These are phyloP conservation scores for Cephus rjabovi DNA, from an alignment of 2,888 invertebrate species.

Conservation along the genomic window DNA sequence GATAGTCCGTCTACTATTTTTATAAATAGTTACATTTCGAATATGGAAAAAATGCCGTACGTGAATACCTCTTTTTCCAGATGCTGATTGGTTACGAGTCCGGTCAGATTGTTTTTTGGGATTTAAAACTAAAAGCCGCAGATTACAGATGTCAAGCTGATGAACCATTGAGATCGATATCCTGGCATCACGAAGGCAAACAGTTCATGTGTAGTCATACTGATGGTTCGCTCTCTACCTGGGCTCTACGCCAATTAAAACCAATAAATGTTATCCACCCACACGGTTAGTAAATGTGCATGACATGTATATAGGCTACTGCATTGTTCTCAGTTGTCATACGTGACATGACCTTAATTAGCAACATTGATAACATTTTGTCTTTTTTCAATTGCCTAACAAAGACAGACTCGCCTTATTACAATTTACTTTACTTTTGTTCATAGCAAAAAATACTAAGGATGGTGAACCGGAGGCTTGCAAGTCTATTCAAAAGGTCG, in stretches of 20 bases:
- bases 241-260: constrained; percentile 85
- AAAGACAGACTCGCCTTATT: background rate
- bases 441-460: constrained; percentile 88
- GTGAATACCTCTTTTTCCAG: constrained; percentile 68
- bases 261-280: constrained; percentile 88
- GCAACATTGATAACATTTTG: background rate
- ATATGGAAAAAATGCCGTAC: background rate
- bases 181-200: constrained; percentile 99
- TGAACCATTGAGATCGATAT: constrained; percentile 85
- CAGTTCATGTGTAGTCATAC: constrained; percentile 96
- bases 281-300: constrained; percentile 77
- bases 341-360: constrained; percentile 2
- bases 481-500: constrained; percentile 94
- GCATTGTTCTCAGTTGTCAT: background rate
- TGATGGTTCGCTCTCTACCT: constrained; percentile 96
- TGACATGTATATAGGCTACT: constrained; percentile 10
- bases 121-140: constrained; percentile 86
- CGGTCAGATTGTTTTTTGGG: constrained; percentile 96
- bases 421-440: constrained; percentile 27
- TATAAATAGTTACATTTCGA: background rate
- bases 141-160: constrained; percentile 86
- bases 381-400: constrained; percentile 13
- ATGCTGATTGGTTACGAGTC: constrained; percentile 96
- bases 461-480: constrained; percentile 94
- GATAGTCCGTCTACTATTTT: background rate